Base-by-base conservation (phyloP, 2,113 vertebrate genomes). In the Gobio gobio region DNA sequence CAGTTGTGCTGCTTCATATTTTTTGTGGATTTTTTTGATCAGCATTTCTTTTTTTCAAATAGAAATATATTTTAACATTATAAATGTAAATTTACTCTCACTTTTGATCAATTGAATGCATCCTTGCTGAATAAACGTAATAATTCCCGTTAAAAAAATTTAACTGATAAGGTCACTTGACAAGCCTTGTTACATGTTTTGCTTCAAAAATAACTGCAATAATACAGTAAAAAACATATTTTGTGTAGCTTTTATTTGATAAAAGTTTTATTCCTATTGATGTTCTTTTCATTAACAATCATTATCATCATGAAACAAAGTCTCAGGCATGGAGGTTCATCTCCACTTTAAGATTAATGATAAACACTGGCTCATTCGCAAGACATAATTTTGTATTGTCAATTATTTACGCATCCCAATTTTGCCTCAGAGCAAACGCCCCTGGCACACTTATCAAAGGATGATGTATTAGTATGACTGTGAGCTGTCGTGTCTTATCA, bases 401-500 rank as follows among this genome's bases (percentile, higher is more conserved):
- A 74, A 2, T 49, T 74, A 49, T 74, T 74, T 74, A 26, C 72
- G 12, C 20, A 43, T 73, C 22, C 22, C 47, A 8, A 47, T 73
- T 45, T 73, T 10, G 24, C 43, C 70, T 73, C 22, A 1, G 45
- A 77, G 14, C 2, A n/a, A 36, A 77, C 5, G 0, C 33, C 33
- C 7, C 56, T 75, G 22, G 18, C 49, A 43, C 3, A 12, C 49
- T 78, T n/a, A 13, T 56, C 29, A 9, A 61, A 43, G 33, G 36
- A 78, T 82, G 73, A 18, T 82, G 72, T 78, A 51, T 56, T 12
- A 33, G 68, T 49, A 13, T 40, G 75, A 72, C 63, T 87, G 68
- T 85, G 81, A 58, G 82, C 73, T 87, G 87, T 68, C 59, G 40
- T 36, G 6, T n/a, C 78, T 0, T 1, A 78, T 78, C 54, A 61